Conservation (phyloP, 1,140 invertebrate species). For the Stegodyphus mimosarum region DNA sequence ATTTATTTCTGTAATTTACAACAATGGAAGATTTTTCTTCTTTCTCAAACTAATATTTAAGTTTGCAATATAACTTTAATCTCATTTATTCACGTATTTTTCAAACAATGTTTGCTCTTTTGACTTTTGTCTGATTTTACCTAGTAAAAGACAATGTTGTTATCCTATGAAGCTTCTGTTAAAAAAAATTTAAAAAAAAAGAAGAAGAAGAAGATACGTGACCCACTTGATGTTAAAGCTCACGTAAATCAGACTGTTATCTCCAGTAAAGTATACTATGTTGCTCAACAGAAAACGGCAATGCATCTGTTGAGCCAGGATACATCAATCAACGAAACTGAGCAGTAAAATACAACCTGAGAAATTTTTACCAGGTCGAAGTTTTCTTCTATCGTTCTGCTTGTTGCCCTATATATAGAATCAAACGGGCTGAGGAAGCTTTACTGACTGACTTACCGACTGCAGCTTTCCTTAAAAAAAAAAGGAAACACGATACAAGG, state of each 20-base stretch:
- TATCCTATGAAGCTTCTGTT: no score
- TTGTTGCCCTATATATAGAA: constrained; percentile 29
- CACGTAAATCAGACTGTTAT: constrained; percentile 47
- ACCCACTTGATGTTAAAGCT: constrained; percentile 16
- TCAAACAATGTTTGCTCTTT: no score
- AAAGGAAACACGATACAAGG: constrained; percentile 50
- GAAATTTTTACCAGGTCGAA: constrained; percentile 31
- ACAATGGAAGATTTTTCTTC: no score
- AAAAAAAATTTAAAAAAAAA: no score
- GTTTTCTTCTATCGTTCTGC: not conserved
- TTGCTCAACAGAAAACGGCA: constrained; percentile 1
- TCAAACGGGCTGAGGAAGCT: constrained; percentile 9
- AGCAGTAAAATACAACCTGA: constrained; percentile 25
- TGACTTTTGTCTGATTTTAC: no score
- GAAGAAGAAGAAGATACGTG: not conserved
- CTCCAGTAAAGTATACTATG: constrained; percentile 33
- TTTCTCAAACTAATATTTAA: no score
- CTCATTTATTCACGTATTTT: no score
- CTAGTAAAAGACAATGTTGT: no score
- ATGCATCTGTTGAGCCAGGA: not conserved
- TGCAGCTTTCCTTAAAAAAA: constrained; percentile 7
- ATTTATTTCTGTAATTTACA: no score
- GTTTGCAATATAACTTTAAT: no score
- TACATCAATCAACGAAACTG: constrained; percentile 13
- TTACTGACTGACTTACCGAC: constrained; percentile 8